Evolutionary conservation across 2,113 vertebrate species (phyloP).

Genomic region (Pantherophis guttatus): DNA sequence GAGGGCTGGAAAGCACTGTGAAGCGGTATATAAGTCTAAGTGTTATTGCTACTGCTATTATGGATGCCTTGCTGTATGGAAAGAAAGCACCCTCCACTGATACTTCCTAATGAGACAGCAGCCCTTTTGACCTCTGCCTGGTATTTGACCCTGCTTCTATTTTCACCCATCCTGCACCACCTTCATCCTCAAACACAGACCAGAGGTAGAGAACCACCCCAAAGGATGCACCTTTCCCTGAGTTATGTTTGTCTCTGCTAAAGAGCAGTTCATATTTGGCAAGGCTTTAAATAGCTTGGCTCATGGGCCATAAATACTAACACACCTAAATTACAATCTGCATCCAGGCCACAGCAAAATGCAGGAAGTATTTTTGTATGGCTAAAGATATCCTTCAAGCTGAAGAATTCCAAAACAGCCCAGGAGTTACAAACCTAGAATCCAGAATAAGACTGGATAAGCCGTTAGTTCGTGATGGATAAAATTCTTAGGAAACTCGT

Average conservation of each 20-base stretch:
- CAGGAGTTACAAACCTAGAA: not conserved
- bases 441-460: not conserved
- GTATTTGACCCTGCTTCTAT: fast-evolving
- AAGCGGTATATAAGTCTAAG: too few relatives aligned
- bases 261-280: not conserved
- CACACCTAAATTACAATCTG: constrained; percentile 28
- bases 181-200: fast-evolving
- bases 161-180: not conserved
- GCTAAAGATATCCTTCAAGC: not conserved
- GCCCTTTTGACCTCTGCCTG: not conserved
- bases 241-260: constrained; percentile 16
- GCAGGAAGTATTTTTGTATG: constrained; percentile 40
- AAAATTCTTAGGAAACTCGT: not conserved
- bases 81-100: not conserved
- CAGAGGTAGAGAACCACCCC: fast-evolving
- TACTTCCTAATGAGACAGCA: not conserved
- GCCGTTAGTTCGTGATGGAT: not conserved
- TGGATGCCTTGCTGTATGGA: too few relatives aligned
- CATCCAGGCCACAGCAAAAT: constrained; percentile 14
- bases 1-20: too few relatives aligned
- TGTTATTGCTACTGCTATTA: not conserved
- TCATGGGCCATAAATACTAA: constrained; percentile 4
- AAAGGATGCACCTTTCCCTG: constrained; percentile 2
- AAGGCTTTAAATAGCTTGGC: constrained; percentile 38
- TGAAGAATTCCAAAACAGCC: not conserved